Conservation (phyloP, 2,888 invertebrate genomes). For the Sinopyrophorus schimmeli region DNA sequence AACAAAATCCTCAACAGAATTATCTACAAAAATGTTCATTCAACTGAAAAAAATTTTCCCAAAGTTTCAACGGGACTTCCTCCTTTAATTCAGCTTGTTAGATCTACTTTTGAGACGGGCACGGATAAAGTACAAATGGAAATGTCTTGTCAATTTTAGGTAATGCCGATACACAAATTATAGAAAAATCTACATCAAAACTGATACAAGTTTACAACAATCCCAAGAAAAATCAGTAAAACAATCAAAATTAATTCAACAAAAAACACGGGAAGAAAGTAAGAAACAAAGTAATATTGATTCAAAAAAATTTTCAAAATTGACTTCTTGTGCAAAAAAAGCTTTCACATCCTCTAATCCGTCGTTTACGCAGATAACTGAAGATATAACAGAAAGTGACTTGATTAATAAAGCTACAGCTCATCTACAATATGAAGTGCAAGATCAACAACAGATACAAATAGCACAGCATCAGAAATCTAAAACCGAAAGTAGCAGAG, state of each 20-base stretch:
- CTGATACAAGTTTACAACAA: slow-evolving; percentile 17
- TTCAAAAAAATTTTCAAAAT: too few species aligned
- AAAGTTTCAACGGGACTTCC: slow-evolving; percentile 11
- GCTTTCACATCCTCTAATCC: too few species aligned
- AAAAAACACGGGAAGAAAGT: neutral
- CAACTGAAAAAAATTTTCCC: slow-evolving; percentile 22
- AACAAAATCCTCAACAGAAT: slow-evolving; percentile 9
- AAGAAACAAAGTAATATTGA: too few species aligned
- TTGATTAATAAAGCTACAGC: slow-evolving; percentile 36
- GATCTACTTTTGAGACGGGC: slow-evolving; percentile 21
- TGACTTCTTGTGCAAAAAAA: too few species aligned
- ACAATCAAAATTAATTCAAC: neutral
- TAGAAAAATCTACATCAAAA: slow-evolving; percentile 18
- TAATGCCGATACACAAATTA: slow-evolving; percentile 11
- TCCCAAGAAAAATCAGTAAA: slow-evolving; percentile 21
- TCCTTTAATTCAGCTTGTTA: slow-evolving; percentile 20
- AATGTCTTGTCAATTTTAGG: slow-evolving; percentile 25
- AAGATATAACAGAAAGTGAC: too few species aligned
- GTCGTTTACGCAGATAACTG: too few species aligned
- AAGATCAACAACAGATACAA: too few species aligned
- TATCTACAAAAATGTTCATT: slow-evolving; percentile 17
- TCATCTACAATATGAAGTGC: neutral
- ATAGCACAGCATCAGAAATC: too few species aligned
- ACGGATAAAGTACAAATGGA: slow-evolving; percentile 29
- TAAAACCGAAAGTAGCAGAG: neutral